Percentiles rank a stretch among this genome's conserved stretches.
Conservation (phyloP, 2,888 invertebrate genomes). For the Stomorhina lunata region DNA sequence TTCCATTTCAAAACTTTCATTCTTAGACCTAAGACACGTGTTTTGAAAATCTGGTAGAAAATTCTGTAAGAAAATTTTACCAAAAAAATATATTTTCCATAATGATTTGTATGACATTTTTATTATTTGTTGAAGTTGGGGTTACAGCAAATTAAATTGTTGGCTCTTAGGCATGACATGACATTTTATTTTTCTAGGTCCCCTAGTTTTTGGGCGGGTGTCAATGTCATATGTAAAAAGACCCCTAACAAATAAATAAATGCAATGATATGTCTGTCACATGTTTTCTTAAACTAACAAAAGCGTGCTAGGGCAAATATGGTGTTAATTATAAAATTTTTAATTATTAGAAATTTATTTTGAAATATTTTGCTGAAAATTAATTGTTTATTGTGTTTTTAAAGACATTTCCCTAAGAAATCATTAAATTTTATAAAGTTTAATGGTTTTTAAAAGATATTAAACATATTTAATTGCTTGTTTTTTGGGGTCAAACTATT, state of each 20-base stretch:
- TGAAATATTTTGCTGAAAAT: constrained; percentile 23
- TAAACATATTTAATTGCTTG: neutral
- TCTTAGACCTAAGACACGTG: constrained; percentile 55
- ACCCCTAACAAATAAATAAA: constrained; percentile 8
- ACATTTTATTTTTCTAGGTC: neutral
- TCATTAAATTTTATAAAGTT: constrained; percentile 21
- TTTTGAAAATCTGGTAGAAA: constrained; percentile 12
- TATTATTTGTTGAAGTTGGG: constrained; percentile 66
- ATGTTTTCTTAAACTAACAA: constrained; percentile 13
- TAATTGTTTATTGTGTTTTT: constrained; percentile 56
- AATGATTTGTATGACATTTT: constrained; percentile 62
- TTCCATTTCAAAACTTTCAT: constrained; percentile 6
- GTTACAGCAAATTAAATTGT: constrained; percentile 66
- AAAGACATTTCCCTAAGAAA: constrained; percentile 38
- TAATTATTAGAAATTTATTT: constrained; percentile 46
- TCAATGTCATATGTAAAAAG: constrained; percentile 39
- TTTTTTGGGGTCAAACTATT: neutral
- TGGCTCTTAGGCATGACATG: constrained; percentile 42
- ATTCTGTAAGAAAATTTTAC: constrained; percentile 16
- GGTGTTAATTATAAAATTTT: constrained; percentile 62
- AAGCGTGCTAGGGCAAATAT: constrained; percentile 34
- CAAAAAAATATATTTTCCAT: constrained; percentile 32
- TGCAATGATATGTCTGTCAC: constrained; percentile 51
- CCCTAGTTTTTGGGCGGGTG: constrained; percentile 27
- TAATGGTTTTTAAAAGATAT: constrained; percentile 30